A percentile compares a stretch with the other conserved stretches of the same genome.
phyloP scores from a whole-genome alignment of 2,797 vertebrate genomes.

The Pseudochromis fuscus region DNA sequence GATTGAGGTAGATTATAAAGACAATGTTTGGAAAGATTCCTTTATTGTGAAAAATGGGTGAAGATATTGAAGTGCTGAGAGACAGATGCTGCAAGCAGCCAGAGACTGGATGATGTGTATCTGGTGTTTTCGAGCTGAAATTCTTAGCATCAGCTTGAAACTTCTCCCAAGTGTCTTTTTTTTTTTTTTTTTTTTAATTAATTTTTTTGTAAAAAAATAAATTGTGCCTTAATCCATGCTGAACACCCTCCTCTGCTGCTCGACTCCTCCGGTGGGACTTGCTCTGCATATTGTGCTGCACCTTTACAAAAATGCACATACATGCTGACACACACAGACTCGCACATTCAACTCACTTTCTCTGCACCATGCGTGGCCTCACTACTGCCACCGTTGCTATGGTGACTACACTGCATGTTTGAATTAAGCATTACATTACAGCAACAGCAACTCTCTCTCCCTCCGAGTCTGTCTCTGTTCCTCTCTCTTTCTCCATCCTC shows the following conservation, averaged over 20 bases:
- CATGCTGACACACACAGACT: slow-evolving; percentile 41
- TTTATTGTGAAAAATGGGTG: slow-evolving; percentile 2
- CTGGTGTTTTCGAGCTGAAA: slow-evolving; percentile 7
- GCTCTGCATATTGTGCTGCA: slow-evolving; percentile 48
- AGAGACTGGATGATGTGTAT: slow-evolving; percentile 33
- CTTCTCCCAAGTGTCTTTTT: slow-evolving; percentile 19
- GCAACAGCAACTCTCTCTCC: slow-evolving; percentile 78
- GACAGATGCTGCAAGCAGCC: slow-evolving; percentile 14
- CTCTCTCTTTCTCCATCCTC: slow-evolving; percentile 68
- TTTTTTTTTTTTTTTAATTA: too few relatives aligned
- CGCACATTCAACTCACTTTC: slow-evolving; percentile 64
- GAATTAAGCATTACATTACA: slow-evolving; percentile 88
- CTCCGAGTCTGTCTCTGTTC: slow-evolving; percentile 60
- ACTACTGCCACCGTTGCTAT: slow-evolving; percentile 88
- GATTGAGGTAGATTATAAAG: slow-evolving; percentile 1
- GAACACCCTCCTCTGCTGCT: slow-evolving; percentile 12
- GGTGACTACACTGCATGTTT: slow-evolving; percentile 88
- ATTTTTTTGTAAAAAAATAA: too few relatives aligned
- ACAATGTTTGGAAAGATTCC: background rate
- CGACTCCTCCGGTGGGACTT: slow-evolving; percentile 47
- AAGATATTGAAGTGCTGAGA: slow-evolving; percentile 21
- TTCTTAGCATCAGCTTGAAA: slow-evolving; percentile 25
- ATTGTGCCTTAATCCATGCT: slow-evolving; percentile 16
- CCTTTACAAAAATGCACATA: slow-evolving; percentile 53
- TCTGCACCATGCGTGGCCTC: slow-evolving; percentile 83